Evolutionary conservation across 2,113 vertebrate genomes (phyloP).

Genomic region (Ammodytes marinus): DNA sequence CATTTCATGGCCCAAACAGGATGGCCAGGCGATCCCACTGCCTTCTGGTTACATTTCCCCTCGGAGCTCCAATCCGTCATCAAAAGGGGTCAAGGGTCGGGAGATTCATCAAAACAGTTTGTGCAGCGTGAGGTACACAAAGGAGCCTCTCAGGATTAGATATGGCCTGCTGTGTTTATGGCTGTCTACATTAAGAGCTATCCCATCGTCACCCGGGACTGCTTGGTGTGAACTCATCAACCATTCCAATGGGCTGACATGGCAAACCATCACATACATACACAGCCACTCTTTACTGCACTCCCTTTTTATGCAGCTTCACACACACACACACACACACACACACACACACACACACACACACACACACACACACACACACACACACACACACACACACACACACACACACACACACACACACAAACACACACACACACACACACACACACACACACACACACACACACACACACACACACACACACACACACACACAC

Average conservation of each 20-base stretch:
- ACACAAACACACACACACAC: too few relatives aligned
- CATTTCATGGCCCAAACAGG: slow-evolving; percentile 73
- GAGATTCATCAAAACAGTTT: slow-evolving; percentile 97
- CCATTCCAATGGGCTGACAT: slow-evolving; percentile 84
- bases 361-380: too few relatives aligned
- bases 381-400: too few relatives aligned
- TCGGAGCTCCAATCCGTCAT: slow-evolving; percentile 87
- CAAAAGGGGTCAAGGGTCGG: slow-evolving; percentile 85
- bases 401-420: too few relatives aligned
- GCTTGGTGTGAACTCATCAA: slow-evolving; percentile 83
- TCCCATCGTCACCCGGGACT: slow-evolving; percentile 71
- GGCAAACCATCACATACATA: slow-evolving; percentile 30
- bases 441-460: too few relatives aligned
- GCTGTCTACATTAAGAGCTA: slow-evolving; percentile 88
- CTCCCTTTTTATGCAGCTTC: slow-evolving; percentile 26
- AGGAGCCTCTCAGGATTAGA: slow-evolving; percentile 91
- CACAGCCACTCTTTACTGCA: slow-evolving; percentile 17
- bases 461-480: background rate
- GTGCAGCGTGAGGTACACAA: slow-evolving; percentile 91
- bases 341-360: too few relatives aligned
- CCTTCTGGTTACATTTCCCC: slow-evolving; percentile 88
- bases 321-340: background rate
- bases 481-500: too few relatives aligned
- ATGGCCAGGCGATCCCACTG: slow-evolving; percentile 59
- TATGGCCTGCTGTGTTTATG: slow-evolving; percentile 90